Conservation (phyloP, 2,888 invertebrate species). For the Teleogryllus oceanicus region DNA sequence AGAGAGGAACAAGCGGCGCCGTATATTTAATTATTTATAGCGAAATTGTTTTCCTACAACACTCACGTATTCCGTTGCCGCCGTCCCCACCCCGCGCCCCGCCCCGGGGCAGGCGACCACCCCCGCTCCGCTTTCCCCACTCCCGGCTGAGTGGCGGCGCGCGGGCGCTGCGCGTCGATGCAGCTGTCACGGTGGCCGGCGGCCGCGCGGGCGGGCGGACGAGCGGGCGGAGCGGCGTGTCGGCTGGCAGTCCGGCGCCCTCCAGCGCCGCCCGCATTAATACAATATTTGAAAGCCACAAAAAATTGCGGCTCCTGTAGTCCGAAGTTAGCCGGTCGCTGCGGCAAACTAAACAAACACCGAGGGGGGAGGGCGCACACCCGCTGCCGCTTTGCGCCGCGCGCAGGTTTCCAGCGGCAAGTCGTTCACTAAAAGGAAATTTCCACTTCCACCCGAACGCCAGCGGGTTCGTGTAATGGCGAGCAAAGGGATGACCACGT, state of each 20-base stretch:
- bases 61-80: background rate
- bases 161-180: background rate
- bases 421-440: no score
- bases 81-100: background rate
- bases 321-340: no score
- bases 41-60: background rate
- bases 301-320: no score
- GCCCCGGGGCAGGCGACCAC: background rate
- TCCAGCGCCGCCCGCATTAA: background rate
- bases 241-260: background rate
- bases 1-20: background rate
- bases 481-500: no score
- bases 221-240: background rate
- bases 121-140: no score
- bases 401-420: no score
- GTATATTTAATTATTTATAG: constrained; percentile 18
- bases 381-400: no score
- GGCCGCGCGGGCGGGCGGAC: background rate
- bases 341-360: no score
- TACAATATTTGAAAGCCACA: background rate
- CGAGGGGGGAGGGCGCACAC: no score
- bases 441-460: no score
- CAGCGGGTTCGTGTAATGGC: no score
- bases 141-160: background rate
- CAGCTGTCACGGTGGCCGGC: background rate